phyloP scores from a whole-genome alignment of 2,888 invertebrate genomes.

The Caenorhabditis doughertyi region DNA sequence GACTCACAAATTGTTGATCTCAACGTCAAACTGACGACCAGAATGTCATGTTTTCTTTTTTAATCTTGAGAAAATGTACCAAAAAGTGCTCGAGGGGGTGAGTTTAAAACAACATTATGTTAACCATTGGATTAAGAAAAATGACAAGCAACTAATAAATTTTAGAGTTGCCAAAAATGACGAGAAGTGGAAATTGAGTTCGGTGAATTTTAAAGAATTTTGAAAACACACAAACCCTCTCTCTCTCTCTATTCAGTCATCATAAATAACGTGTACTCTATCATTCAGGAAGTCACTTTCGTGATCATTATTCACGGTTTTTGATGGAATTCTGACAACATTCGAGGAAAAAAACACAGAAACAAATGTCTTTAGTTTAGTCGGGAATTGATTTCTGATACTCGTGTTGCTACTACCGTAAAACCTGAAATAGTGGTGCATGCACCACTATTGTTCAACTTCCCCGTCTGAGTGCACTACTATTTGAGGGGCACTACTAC shows the following conservation, averaged over 20 bases:
- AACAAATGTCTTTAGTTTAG: constrained; percentile 2
- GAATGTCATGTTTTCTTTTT: constrained; percentile 18
- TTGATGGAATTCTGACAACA: constrained; percentile 1
- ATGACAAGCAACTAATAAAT: constrained; percentile 6
- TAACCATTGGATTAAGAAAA: constrained; percentile 23
- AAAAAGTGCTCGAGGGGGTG: constrained; percentile 21
- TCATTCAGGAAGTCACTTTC: constrained; percentile 19
- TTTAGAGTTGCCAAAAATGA: neutral
- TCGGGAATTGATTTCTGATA: neutral
- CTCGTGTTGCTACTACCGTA: neutral
- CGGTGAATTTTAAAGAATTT: neutral
- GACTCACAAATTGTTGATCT: constrained; percentile 16
- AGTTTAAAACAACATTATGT: neutral
- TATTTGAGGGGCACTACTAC: too few species aligned
- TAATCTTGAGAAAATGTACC: constrained; percentile 40
- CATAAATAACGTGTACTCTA: constrained; percentile 22
- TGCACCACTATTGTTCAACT: too few species aligned
- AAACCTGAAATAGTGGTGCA: too few species aligned
- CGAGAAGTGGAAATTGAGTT: neutral
- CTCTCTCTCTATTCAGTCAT: neutral
- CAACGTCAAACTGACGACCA: constrained; percentile 19
- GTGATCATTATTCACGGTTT: constrained; percentile 30
- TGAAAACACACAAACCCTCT: neutral
- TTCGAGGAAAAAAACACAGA: neutral
- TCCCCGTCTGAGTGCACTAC: too few species aligned